Base-by-base conservation (phyloP, 2,797 vertebrate genomes). In the Sebastiscus albofasciatus region DNA sequence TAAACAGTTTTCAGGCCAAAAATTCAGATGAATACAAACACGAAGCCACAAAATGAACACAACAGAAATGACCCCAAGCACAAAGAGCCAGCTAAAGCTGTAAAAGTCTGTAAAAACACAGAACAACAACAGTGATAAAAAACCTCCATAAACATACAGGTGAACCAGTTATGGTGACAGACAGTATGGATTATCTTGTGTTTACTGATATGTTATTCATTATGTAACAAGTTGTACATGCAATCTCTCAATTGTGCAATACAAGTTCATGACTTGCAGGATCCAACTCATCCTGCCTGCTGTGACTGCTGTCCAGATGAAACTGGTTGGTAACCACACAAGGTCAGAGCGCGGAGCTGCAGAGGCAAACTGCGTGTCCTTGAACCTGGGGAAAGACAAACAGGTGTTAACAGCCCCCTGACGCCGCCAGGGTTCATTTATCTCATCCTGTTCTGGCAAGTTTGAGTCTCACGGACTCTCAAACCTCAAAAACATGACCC, bases 371-470 rank as follows among this genome's bases (percentile, higher is more conserved):
- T 64, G n/a, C 0, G 27, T 36, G 90, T 72, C 94, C 92, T 94
- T 95, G 92, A 93, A 92, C 94, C 81, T 79, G 80, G 27, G 79
- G 85, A 95, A 92, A 87, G 66, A 66, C 75, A 90, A 92, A 93
- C 85, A 93, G 79, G 87, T 92, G 90, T 92, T 93, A 80, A 85
- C 77, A 81, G 80, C 68, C 78, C 22, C 52, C 65, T 1, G 60
- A 78, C 66, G 31, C 55, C 33, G 29, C 61, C 33, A 26, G 70
- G 29, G 67, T 68, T 81, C 22, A 67, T 82, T 94, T 93, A 92
- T 94, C 87, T 93, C 24, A 88, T 77, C 87, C 77, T 93, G 92
- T 94, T 94, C 87, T 82, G 84, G 87, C 85, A 85, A 90, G 91
- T 93, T 94, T 82, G 42, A 83, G 66, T 80, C 65, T 68, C 77